Base-by-base conservation (phyloP, 2,113 vertebrate genomes). In the Mustela nigripes region DNA sequence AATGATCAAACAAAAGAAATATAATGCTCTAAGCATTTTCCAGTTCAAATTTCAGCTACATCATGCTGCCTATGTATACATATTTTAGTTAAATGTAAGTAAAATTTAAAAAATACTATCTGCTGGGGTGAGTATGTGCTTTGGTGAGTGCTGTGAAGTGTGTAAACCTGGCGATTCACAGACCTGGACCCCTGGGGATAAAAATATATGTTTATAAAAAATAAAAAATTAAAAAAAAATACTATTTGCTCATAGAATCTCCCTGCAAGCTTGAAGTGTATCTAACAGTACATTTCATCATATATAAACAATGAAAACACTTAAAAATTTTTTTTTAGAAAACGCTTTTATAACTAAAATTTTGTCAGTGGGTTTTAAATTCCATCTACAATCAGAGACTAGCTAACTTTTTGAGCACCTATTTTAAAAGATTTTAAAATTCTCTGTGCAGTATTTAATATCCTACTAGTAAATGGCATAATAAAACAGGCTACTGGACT, bases 401-500 rank as follows among this genome's bases (percentile, higher is more conserved):
- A 85, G 36, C 28, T 36, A 74, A 94, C 42, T 83, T 81, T 58
- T 56, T 90, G 78, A 90, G 14, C 7, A 82, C 79, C 18, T 24
- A n/a, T 78, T 94, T 90, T 87, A 67, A 21, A 92, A 24, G 14
- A 48, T n/a, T 90, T 62, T 39, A 79, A 97, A 78, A 53, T 79
- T 94, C 14, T 60, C 5, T 10, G 24, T 74, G 3, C 31, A 39
- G 15, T 24, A 56, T 39, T 94, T 71, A 87, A 21, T 31, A 74
- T 74, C 84, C 78, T 36, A 39, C 87, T 74, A 89, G 21, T 71
- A 93, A 62, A 62, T 24, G 22, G 7, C 10, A 90, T 56, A 65
- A 78, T 26, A 73, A 78, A 83, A 56, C 4, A 81, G 58, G 81
- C 19, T 14, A 24, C n/a, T 88, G 36, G 45, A 50, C 31, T 56